phyloP scores from a whole-genome alignment of 2,888 invertebrate genomes.

The Coronaproctus castanopsis region DNA sequence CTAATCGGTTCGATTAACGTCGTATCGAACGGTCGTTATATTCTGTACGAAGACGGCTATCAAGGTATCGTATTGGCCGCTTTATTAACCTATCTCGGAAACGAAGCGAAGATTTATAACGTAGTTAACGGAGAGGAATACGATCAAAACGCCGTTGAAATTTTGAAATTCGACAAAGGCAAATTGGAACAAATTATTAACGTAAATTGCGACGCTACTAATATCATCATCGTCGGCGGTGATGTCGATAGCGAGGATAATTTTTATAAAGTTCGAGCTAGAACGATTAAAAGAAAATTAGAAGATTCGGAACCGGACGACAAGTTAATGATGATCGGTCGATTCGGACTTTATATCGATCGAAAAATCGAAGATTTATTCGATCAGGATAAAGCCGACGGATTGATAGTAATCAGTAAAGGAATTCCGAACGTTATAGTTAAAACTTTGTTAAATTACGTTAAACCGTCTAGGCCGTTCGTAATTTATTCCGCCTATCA shows the following conservation, averaged over 20 bases:
- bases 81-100: slow-evolving; percentile 55
- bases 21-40: slow-evolving; percentile 41
- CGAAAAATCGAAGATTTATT: slow-evolving; percentile 35
- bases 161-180: slow-evolving; percentile 56
- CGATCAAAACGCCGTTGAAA: slow-evolving; percentile 45
- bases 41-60: slow-evolving; percentile 75
- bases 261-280: neutral
- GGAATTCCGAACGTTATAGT: slow-evolving; percentile 70
- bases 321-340: slow-evolving; percentile 9
- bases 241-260: neutral
- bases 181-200: slow-evolving; percentile 47
- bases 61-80: slow-evolving; percentile 67
- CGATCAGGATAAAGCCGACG: slow-evolving; percentile 40
- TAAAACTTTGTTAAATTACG: slow-evolving; percentile 48
- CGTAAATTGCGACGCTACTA: slow-evolving; percentile 41
- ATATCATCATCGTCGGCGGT: slow-evolving; percentile 11
- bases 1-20: slow-evolving; percentile 64
- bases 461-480: slow-evolving; percentile 63
- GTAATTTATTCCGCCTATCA: slow-evolving; percentile 61
- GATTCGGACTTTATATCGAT: slow-evolving; percentile 2
- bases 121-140: slow-evolving; percentile 65
- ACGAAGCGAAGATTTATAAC: slow-evolving; percentile 43
- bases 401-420: slow-evolving; percentile 55
- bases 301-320: slow-evolving; percentile 8
- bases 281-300: slow-evolving; percentile 9